Evolutionary conservation across 2,797 vertebrate species (phyloP).

Genomic region (Trachops cirrhosus): DNA sequence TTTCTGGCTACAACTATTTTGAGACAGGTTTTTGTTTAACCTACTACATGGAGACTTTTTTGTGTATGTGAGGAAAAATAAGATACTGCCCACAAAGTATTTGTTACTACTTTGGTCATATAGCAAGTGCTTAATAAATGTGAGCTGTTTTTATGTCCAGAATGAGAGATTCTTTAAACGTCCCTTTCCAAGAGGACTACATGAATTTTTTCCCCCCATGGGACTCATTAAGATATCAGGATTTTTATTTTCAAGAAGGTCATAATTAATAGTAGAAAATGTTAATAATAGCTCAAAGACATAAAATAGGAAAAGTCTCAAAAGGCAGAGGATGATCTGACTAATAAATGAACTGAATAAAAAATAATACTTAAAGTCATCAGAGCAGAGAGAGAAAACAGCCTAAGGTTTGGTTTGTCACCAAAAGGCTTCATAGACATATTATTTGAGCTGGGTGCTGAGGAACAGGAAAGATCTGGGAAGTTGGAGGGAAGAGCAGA

Average conservation of each 20-base stretch:
- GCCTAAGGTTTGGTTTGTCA: neutral
- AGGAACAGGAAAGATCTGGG: neutral
- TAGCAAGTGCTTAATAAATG: neutral
- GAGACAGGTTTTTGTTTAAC: neutral
- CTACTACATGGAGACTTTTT: neutral
- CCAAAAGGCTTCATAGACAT: neutral
- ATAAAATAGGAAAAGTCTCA: neutral
- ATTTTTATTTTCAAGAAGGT: constrained; percentile 37
- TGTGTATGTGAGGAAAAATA: neutral
- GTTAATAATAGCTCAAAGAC: constrained; percentile 30
- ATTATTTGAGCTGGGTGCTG: neutral
- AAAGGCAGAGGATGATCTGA: constrained; percentile 17
- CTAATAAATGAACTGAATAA: neutral
- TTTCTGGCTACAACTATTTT: neutral
- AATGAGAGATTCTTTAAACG: neutral
- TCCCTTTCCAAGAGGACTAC: constrained; percentile 5
- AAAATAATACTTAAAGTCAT: neutral
- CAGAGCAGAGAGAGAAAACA: neutral
- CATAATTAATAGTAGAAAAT: constrained; percentile 23
- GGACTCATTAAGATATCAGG: neutral
- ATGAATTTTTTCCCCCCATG: neutral
- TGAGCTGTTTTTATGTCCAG: neutral
- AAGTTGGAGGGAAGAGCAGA: neutral
- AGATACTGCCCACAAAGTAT: neutral
- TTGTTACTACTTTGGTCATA: neutral